Evolutionary conservation across 2,113 vertebrate species (phyloP).

Genomic region (Hippolais icterina): DNA sequence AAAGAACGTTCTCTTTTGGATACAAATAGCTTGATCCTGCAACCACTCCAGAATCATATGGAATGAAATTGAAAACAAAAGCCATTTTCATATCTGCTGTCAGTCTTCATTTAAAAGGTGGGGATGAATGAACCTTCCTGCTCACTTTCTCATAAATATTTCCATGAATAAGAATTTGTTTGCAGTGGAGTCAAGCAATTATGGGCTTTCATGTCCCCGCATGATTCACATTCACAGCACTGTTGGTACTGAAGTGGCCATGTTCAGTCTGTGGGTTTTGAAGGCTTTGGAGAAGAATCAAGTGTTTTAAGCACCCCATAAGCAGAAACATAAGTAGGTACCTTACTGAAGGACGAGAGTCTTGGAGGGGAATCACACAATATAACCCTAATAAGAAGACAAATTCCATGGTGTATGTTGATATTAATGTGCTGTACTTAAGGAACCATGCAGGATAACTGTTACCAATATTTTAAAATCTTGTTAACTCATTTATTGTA

Average conservation of each 20-base stretch:
- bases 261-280: not conserved
- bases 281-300: not conserved
- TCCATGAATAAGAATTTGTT: not conserved
- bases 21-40: conserved; percentile 33
- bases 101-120: conserved; percentile 50
- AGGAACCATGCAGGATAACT: not conserved
- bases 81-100: conserved; percentile 8
- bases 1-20: not conserved
- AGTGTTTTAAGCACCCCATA: not conserved
- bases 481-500: not conserved
- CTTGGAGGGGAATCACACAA: not conserved
- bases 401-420: not conserved
- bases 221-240: not conserved
- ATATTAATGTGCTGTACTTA: not conserved
- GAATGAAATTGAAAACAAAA: conserved; percentile 56
- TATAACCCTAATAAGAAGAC: not conserved
- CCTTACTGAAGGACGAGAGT: not conserved
- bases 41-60: conserved; percentile 12
- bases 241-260: not conserved
- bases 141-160: not conserved
- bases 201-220: not conserved
- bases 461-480: not conserved
- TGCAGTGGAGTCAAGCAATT: not conserved
- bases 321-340: not conserved
- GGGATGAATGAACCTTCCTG: not conserved